These are phyloP conservation scores for Lophochroa leadbeateri DNA, from an alignment of 2,113 vertebrate species.

Conservation along the genomic window DNA sequence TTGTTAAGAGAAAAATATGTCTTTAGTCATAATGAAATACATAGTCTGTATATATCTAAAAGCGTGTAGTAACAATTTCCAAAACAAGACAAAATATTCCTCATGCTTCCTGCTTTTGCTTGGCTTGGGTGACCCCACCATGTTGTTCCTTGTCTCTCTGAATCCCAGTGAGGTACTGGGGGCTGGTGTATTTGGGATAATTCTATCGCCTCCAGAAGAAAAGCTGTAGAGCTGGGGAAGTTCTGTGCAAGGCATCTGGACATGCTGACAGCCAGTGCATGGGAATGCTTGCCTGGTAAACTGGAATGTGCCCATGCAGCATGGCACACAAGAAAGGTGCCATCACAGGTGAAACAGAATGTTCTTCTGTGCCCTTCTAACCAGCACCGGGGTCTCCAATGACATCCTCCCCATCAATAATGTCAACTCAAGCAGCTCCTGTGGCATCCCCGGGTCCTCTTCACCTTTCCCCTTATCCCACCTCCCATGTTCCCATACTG, in stretches of 20 bases:
- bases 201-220: not conserved
- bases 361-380: not conserved
- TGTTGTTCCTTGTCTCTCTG: not conserved
- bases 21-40: not conserved
- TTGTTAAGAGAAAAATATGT: not conserved
- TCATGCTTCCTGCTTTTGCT: not conserved
- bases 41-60: not conserved
- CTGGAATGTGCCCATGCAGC: not conserved
- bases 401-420: not conserved
- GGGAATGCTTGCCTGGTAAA: not conserved
- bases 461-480: not conserved
- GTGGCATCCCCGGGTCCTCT: accelerated
- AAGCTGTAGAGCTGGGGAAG: not conserved
- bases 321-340: not conserved
- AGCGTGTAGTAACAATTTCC: not conserved
- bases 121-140: not conserved
- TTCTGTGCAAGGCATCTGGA: not conserved
- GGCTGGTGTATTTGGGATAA: not conserved
- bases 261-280: not conserved
- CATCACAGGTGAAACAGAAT: not conserved
- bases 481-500: not conserved
- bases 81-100: not conserved
- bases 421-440: not conserved
- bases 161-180: not conserved
- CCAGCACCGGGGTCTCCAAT: not conserved